These are phyloP conservation scores for Pungitius pungitius DNA, from an alignment of 2,113 vertebrate genomes.

Conservation along the genomic window DNA sequence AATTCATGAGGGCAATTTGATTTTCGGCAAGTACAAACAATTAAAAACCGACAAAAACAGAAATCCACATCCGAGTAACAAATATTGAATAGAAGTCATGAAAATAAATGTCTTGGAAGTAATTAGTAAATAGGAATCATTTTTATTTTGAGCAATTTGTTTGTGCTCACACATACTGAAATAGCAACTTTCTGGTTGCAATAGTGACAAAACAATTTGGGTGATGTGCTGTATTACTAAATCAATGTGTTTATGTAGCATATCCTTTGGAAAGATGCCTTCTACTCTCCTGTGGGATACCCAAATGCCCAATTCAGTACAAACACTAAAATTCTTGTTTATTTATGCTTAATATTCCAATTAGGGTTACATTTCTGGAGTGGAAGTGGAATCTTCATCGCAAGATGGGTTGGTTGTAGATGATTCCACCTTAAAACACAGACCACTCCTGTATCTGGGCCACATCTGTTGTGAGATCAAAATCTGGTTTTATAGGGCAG, in stretches of 20 bases:
- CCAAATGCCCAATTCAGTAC: not conserved
- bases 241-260: not conserved
- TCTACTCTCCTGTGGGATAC: slow-evolving; percentile 28
- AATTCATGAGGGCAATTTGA: not conserved
- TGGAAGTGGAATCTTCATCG: slow-evolving; percentile 8
- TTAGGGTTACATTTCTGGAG: not conserved
- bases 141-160: not conserved
- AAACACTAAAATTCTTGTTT: not conserved
- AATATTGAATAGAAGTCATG: too few relatives aligned
- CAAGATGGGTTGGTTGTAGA: slow-evolving; percentile 27
- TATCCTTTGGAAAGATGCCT: slow-evolving; percentile 5
- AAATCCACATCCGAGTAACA: not conserved
- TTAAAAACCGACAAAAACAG: not conserved
- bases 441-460: slow-evolving; percentile 48
- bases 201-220: not conserved
- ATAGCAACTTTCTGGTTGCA: not conserved
- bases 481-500: slow-evolving; percentile 62
- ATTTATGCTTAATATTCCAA: not conserved
- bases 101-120: not conserved
- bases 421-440: slow-evolving; percentile 48
- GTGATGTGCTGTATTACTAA: not conserved
- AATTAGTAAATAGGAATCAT: not conserved
- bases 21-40: not conserved
- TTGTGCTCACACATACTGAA: fast-evolving
- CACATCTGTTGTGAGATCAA: slow-evolving; percentile 66